phyloP scores from a whole-genome alignment of 2,113 vertebrate species.

The Leucoraja erinaceus region DNA sequence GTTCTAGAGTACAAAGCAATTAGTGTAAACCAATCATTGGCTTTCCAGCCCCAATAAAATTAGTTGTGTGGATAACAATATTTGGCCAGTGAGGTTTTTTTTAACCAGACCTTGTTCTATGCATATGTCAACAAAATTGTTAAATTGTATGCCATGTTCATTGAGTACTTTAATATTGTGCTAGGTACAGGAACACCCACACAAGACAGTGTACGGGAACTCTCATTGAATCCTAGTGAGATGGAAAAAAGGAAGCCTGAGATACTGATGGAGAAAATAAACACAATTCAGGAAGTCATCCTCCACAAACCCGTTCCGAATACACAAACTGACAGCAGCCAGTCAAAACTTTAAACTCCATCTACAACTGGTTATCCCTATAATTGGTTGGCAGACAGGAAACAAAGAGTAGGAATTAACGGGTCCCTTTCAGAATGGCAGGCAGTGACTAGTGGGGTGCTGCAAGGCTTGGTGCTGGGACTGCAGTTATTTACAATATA shows the following conservation, averaged over 20 bases:
- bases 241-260: not conserved
- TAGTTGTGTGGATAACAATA: not conserved
- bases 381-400: not conserved
- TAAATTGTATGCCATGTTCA: not conserved
- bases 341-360: constrained; percentile 38
- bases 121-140: not conserved
- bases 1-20: not conserved
- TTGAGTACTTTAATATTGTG: not conserved
- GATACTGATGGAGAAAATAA: not conserved
- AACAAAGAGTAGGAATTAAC: no score
- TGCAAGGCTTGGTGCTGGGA: no score
- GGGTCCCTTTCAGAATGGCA: no score
- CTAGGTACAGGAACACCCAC: not conserved
- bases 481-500: no score
- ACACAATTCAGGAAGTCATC: constrained; percentile 39
- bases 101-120: not conserved
- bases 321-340: constrained; percentile 40
- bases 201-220: not conserved
- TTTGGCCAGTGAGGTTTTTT: not conserved
- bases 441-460: no score
- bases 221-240: constrained; percentile 34
- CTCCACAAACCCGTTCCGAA: constrained; percentile 43
- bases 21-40: not conserved
- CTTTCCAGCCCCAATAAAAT: not conserved
- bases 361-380: constrained; percentile 6